Percentiles rank a stretch among this genome's conserved stretches.
Conservation (phyloP, 53 echinoderm and acorn worm genomes). For the Hippasteria phrygiana region DNA sequence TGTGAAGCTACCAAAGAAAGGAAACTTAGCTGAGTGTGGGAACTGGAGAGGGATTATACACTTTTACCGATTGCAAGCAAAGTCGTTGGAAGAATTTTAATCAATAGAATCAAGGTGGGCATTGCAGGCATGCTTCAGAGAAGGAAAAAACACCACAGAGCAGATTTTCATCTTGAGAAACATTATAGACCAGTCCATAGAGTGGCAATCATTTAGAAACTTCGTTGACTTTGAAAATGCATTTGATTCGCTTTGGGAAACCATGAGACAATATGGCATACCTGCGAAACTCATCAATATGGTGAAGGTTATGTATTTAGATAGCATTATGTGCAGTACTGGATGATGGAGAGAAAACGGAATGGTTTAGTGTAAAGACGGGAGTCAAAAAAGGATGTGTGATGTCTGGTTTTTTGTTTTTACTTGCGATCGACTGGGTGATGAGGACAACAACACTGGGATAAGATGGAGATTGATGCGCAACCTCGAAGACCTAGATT, state of each 20-base stretch:
- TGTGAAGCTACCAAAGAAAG: slow-evolving; percentile 5
- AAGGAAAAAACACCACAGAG: not conserved
- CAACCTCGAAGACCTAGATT: slow-evolving; percentile 18
- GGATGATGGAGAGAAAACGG: not conserved
- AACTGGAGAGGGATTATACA: slow-evolving; percentile 60
- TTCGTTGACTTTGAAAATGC: too few species aligned
- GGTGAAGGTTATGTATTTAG: slow-evolving; percentile 1
- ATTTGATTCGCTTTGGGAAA: slow-evolving; percentile 39
- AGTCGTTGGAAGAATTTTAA: not conserved
- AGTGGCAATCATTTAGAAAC: slow-evolving; percentile 41
- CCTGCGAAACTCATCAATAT: slow-evolving; percentile 7
- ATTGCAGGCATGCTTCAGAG: slow-evolving; percentile 45
- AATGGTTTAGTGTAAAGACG: slow-evolving; percentile 30
- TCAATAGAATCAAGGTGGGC: not conserved
- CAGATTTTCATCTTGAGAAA: slow-evolving; percentile 48
- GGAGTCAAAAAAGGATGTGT: slow-evolving; percentile 35
- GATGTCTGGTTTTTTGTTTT: slow-evolving; percentile 48
- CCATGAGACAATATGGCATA: slow-evolving; percentile 46
- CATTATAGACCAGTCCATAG: too few species aligned
- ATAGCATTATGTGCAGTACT: not conserved
- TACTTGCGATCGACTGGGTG: slow-evolving; percentile 61
- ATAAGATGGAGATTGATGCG: slow-evolving; percentile 1
- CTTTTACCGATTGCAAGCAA: slow-evolving; percentile 11
- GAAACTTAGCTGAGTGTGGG: slow-evolving; percentile 13
- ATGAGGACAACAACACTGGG: slow-evolving; percentile 16